These are phyloP conservation scores for Cheirogaleus medius DNA, from an alignment of 2,113 vertebrate species.

Conservation along the genomic window DNA sequence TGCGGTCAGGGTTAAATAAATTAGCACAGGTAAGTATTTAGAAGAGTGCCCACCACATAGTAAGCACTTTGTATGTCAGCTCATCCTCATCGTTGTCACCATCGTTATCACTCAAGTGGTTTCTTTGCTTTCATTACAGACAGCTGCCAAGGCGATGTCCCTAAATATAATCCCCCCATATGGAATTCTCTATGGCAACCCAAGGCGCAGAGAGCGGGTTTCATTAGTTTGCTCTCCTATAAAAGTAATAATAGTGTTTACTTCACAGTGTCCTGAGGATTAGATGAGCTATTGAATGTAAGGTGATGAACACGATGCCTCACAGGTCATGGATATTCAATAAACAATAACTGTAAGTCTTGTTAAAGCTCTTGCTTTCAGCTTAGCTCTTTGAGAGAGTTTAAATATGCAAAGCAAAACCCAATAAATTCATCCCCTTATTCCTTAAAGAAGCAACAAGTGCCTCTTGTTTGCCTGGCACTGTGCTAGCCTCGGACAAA, in stretches of 20 bases:
- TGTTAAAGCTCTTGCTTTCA: background rate
- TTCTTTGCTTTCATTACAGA: background rate
- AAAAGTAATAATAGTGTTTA: constrained; percentile 3
- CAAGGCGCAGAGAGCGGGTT: constrained; percentile 1
- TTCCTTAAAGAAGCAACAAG: background rate
- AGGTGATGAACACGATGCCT: background rate
- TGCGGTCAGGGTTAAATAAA: background rate
- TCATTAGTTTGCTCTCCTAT: constrained; percentile 4
- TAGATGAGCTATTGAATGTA: background rate
- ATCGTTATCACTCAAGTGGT: background rate
- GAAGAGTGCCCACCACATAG: background rate
- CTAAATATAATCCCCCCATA: constrained; percentile 5
- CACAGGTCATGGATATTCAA: background rate
- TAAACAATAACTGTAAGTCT: background rate
- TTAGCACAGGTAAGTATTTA: background rate
- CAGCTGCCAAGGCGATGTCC: background rate
- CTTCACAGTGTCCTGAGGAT: background rate
- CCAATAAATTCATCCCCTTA: background rate
- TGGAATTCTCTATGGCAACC: constrained; percentile 8
- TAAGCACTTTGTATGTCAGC: background rate
- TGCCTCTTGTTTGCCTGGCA: background rate
- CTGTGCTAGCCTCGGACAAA: background rate
- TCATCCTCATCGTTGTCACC: background rate
- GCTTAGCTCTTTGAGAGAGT: background rate
- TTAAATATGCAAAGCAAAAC: background rate